These are phyloP conservation scores for Chouioia cunea DNA, from an alignment of 2,888 invertebrate species.

Conservation along the genomic window DNA sequence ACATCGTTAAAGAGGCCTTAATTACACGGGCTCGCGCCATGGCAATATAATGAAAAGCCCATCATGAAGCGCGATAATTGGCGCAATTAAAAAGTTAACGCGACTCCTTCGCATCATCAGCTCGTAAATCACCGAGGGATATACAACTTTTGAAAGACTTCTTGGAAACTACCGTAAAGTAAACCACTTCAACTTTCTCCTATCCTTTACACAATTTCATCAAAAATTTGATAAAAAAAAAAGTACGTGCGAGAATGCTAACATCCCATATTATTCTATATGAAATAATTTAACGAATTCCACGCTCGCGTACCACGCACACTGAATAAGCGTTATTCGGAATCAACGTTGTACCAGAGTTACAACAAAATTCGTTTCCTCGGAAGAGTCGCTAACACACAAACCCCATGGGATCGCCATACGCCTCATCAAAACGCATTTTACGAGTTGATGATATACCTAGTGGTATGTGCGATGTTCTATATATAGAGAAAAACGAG, in stretches of 20 bases:
- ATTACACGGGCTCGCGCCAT: too few species aligned
- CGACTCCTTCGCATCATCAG: slow-evolving; percentile 6
- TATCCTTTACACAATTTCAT: too few species aligned
- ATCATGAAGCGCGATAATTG: slow-evolving; percentile 11
- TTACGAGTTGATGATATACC: slow-evolving; percentile 49
- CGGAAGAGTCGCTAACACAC: slow-evolving; percentile 2
- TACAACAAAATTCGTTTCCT: slow-evolving; percentile 15
- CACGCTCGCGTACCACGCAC: too few species aligned
- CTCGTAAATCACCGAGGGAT: slow-evolving; percentile 4
- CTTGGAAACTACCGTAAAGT: too few species aligned
- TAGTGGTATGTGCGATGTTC: too few species aligned
- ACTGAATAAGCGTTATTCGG: background rate
- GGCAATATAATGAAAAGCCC: slow-evolving; percentile 17
- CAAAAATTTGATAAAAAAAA: too few species aligned
- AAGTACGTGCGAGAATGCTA: too few species aligned
- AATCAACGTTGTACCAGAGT: slow-evolving; percentile 5
- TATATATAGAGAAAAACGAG: too few species aligned
- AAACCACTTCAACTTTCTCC: too few species aligned
- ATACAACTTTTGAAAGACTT: background rate
- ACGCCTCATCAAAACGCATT: slow-evolving; percentile 48
- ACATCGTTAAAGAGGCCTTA: too few species aligned
- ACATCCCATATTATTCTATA: too few species aligned
- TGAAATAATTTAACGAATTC: too few species aligned
- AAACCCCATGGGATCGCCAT: slow-evolving; percentile 45
- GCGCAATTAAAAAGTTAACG: slow-evolving; percentile 19